Evolutionary conservation across 2,888 invertebrate genomes (phyloP).

Genomic region (Lasioglossum calceatum): DNA sequence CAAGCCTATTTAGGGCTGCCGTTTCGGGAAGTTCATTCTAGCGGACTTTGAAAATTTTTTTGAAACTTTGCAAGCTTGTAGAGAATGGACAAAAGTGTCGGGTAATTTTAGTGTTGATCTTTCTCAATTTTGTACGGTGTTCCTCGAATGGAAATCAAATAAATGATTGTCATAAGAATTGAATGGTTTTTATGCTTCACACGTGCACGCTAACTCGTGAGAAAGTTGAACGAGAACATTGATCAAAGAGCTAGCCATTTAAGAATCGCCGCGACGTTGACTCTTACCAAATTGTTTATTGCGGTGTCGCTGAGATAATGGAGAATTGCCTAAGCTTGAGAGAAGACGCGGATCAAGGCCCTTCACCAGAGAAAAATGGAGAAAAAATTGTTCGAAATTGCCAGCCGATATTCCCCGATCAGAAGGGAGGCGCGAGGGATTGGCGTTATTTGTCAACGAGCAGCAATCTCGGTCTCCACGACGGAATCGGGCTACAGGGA

Average conservation of each 20-base stretch:
- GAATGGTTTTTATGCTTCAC: not conserved
- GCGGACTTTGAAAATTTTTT: not conserved
- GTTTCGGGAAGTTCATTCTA: not conserved
- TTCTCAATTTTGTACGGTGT: not conserved
- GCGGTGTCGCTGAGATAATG: not conserved
- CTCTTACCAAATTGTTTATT: not conserved
- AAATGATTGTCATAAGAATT: not conserved
- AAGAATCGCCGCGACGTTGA: not conserved
- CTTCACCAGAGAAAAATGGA: conserved; percentile 30
- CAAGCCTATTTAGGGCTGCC: not conserved
- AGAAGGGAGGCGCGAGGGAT: conserved; percentile 66
- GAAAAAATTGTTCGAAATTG: conserved; percentile 46
- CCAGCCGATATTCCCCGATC: conserved; percentile 70
- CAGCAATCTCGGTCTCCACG: conserved; percentile 45
- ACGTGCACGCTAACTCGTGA: no score
- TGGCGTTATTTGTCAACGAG: conserved; percentile 73
- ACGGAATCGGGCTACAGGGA: conserved; percentile 62
- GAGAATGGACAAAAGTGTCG: not conserved
- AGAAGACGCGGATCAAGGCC: not conserved
- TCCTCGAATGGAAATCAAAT: not conserved
- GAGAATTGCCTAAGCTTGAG: not conserved
- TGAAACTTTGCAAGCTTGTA: not conserved
- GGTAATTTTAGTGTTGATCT: not conserved
- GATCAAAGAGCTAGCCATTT: not conserved
- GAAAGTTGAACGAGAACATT: no score